These are phyloP conservation scores for Conomelus anceps DNA, from an alignment of 2,888 invertebrate genomes.

Conservation along the genomic window DNA sequence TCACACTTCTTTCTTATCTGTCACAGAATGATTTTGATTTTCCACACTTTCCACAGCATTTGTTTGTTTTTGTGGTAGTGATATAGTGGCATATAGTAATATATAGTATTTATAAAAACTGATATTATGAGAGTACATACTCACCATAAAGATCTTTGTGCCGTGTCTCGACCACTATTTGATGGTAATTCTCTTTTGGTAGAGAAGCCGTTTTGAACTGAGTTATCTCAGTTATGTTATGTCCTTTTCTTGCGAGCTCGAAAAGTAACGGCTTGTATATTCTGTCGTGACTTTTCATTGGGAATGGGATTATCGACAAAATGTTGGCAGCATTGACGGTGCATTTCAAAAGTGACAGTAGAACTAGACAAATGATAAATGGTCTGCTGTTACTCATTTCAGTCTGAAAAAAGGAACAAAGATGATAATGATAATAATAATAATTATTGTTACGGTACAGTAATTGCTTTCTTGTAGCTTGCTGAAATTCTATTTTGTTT, in stretches of 20 bases:
- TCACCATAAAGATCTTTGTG: background rate
- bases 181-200: background rate
- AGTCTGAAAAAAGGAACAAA: background rate
- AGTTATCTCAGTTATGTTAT: background rate
- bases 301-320: background rate
- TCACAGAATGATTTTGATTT: too few species aligned
- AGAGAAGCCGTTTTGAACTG: background rate
- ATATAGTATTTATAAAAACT: too few species aligned
- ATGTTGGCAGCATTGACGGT: background rate
- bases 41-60: too few species aligned
- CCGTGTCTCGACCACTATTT: background rate
- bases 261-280: background rate
- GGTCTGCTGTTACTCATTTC: background rate
- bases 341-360: background rate
- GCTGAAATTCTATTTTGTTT: too few species aligned
- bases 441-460: too few species aligned
- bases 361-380: background rate
- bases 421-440: background rate
- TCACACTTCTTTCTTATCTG: too few species aligned
- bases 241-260: background rate
- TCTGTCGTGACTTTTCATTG: slow-evolving; percentile 2
- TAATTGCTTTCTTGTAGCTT: too few species aligned
- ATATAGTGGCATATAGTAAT: too few species aligned
- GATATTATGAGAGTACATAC: background rate
- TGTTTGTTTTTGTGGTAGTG: too few species aligned